Evolutionary conservation across 2,888 invertebrate genomes (phyloP), one percentile per base, ranked within the genome.

Genomic region (Seladonia tumulorum): DNA sequence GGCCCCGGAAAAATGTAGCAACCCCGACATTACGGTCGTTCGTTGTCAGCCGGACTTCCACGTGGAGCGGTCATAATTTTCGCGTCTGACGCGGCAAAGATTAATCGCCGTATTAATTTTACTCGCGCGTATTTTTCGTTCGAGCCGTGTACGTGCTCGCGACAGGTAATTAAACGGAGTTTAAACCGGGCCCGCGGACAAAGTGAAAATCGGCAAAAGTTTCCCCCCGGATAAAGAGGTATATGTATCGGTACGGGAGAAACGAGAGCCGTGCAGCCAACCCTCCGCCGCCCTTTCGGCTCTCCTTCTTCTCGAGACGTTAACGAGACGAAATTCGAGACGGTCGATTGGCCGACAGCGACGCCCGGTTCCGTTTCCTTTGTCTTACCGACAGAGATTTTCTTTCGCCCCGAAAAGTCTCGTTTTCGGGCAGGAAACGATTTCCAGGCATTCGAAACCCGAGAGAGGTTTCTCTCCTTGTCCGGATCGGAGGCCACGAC

Each of bases 81-180:
- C 86, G 57, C 81, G 75, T 77, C 77, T 81, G 86, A 86, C 86
- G 68, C 77, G 70, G 75, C 74, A 74, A 86, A 86, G 86, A 87
- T 88, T 87, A 88, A 88, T 88, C 76, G 86, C 73, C 70, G 79
- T 80, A 83, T 86, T 87, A 88, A 87, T 86, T 88, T 84, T 76
- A 70, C 79, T 12, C 68, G 72, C 47, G 78, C 71, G 78, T 79
- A 87, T 82, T 83, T 82, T 82, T 83, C 87, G 81, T 82, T 76
- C 83, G 49, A 18, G 76, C 25, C 8, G 63, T 78, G 63, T 80
- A 66, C 79, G 79, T 49, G 80, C 53, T 10, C 66, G 74, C 81
- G 86, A 82, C 86, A 86, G 83, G 82, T 82, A 86, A 88, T 88
- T 88, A 88, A 87, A 83, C 74, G 79, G 66, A 66, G 73, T 85